Conservation (phyloP, 2,797 vertebrate genomes). For the Pyrocephalus nanus region DNA sequence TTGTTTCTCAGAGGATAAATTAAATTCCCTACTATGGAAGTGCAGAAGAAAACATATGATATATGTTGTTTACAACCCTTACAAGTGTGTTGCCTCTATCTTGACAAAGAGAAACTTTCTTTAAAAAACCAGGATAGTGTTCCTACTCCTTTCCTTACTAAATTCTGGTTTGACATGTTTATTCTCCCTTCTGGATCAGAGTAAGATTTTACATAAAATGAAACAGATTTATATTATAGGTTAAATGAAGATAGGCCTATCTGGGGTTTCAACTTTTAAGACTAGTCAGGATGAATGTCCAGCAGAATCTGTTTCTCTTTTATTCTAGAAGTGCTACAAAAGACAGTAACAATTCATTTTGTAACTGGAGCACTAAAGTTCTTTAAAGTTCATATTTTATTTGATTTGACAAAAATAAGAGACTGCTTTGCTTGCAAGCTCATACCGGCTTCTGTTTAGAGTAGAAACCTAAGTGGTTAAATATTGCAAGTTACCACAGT, state of each 20-base stretch:
- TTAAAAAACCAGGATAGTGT: background rate
- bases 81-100: background rate
- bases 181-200: background rate
- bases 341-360: background rate
- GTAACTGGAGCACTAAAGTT: background rate
- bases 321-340: background rate
- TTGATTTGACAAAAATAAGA: background rate
- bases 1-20: conserved; percentile 15
- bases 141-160: background rate
- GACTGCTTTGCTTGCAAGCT: background rate
- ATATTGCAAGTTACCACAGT: background rate
- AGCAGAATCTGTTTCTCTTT: background rate
- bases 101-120: background rate
- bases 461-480: background rate
- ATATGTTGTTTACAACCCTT: background rate
- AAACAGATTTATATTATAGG: conserved; percentile 13
- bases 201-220: conserved; percentile 3
- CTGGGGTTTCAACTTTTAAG: background rate
- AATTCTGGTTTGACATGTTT: background rate
- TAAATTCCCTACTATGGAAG: background rate
- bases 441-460: background rate
- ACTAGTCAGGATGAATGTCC: background rate
- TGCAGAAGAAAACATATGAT: background rate
- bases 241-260: conserved; percentile 9
- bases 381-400: conserved; percentile 26